Evolutionary conservation across 2,797 vertebrate genomes (phyloP).

Genomic region (Tapera naevia): DNA sequence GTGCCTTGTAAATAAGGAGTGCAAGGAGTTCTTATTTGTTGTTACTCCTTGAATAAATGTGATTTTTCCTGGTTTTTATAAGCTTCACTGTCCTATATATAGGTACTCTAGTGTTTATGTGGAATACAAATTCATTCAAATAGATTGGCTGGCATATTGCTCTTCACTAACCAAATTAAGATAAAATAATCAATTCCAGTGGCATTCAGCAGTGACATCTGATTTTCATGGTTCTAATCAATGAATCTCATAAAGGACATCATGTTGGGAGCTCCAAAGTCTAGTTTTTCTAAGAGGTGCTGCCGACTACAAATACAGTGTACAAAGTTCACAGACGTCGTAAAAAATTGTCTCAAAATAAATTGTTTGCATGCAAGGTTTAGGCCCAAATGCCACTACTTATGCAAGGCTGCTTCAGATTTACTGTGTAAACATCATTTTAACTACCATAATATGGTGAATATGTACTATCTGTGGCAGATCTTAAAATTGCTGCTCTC

Average conservation of each 20-base stretch:
- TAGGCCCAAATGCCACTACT: background rate
- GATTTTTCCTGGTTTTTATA: background rate
- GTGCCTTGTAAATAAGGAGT: background rate
- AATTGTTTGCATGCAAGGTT: background rate
- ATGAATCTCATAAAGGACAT: background rate
- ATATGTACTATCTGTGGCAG: background rate
- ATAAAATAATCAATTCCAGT: slow-evolving; percentile 6
- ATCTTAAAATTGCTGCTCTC: background rate
- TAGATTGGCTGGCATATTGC: background rate
- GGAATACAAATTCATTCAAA: background rate
- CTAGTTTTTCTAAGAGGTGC: background rate
- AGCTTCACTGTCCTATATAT: background rate
- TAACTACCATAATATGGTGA: background rate
- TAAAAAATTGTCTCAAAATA: slow-evolving; percentile 11
- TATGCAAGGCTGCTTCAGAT: background rate
- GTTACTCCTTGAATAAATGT: background rate
- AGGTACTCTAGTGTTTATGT: background rate
- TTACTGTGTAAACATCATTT: background rate
- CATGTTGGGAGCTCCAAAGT: background rate
- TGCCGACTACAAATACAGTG: background rate
- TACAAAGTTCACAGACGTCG: background rate
- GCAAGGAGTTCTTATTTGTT: background rate
- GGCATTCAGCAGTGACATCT: background rate
- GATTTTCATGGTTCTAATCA: slow-evolving; percentile 25
- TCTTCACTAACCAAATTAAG: slow-evolving; percentile 9